These are phyloP conservation scores for Ambastaia sidthimunki DNA, from an alignment of 2,797 vertebrate genomes.

Conservation along the genomic window DNA sequence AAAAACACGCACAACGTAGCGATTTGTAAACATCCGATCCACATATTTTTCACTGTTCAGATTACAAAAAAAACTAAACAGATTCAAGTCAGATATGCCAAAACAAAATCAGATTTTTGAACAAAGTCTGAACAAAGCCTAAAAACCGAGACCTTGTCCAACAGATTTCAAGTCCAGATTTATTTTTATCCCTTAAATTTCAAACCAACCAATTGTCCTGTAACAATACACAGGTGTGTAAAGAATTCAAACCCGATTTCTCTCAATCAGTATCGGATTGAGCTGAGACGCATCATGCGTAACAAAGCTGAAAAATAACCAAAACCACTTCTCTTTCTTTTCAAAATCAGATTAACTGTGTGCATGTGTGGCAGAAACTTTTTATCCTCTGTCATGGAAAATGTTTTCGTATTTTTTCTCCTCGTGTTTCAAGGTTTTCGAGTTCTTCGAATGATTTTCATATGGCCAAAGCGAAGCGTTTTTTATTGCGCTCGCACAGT, in stretches of 20 bases:
- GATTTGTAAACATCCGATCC: neutral
- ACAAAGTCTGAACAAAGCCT: slow-evolving; percentile 11
- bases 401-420: slow-evolving; percentile 37
- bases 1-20: no score
- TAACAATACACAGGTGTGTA: neutral
- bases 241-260: neutral
- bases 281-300: neutral
- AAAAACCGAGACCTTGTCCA: slow-evolving; percentile 38
- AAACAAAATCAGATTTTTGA: slow-evolving; percentile 36
- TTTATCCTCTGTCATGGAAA: slow-evolving; percentile 34
- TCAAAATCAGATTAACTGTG: slow-evolving; percentile 25
- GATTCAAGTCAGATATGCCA: neutral
- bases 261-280: neutral
- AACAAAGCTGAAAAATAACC: slow-evolving; percentile 3
- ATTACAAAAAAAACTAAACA: neutral
- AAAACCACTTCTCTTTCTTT: neutral
- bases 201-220: slow-evolving; percentile 7
- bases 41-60: slow-evolving; percentile 38
- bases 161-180: slow-evolving; percentile 1
- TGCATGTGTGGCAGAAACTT: slow-evolving; percentile 32
- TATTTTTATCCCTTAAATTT: neutral
- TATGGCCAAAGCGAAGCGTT: slow-evolving; percentile 51
- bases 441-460: slow-evolving; percentile 56
- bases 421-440: slow-evolving; percentile 49
- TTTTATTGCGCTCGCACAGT: slow-evolving; percentile 26